Conservation (phyloP, 2,797 vertebrate genomes). For the Glyptemys insculpta region DNA sequence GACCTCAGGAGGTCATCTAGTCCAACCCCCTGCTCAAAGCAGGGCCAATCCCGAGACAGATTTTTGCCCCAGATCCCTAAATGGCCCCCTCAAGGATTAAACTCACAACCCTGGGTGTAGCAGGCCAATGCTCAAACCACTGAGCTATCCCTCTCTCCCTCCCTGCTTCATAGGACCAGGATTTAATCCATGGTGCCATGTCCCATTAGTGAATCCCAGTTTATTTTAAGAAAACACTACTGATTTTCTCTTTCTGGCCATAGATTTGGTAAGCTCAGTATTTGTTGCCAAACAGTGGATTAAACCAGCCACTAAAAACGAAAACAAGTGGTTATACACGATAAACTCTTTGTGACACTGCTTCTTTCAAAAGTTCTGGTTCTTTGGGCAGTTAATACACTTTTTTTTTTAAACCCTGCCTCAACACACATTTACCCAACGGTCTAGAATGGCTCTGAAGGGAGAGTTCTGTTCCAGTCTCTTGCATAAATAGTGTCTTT, state of each 20-base stretch:
- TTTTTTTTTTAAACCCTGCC: not conserved
- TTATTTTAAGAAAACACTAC: not conserved
- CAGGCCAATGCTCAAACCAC: too few relatives aligned
- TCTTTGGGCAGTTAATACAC: not conserved
- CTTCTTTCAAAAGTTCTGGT: not conserved
- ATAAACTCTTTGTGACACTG: not conserved
- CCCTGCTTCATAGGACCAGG: not conserved
- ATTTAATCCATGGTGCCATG: not conserved
- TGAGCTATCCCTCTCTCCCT: too few relatives aligned
- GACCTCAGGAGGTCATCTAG: too few relatives aligned
- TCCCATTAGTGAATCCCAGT: too few relatives aligned
- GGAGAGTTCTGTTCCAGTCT: not conserved
- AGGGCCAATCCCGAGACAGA: too few relatives aligned
- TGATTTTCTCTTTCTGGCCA: not conserved
- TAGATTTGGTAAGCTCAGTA: not conserved
- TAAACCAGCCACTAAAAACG: not conserved
- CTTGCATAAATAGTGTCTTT: not conserved
- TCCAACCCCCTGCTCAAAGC: too few relatives aligned
- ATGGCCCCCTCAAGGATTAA: too few relatives aligned
- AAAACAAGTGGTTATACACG: not conserved
- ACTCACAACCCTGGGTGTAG: too few relatives aligned
- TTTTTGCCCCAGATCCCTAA: too few relatives aligned
- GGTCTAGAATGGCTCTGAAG: not conserved
- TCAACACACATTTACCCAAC: not conserved
- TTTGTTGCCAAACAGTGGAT: not conserved